These are phyloP conservation scores for Drosophila oshimai DNA, from an alignment of 1,140 invertebrate genomes.

Conservation along the genomic window DNA sequence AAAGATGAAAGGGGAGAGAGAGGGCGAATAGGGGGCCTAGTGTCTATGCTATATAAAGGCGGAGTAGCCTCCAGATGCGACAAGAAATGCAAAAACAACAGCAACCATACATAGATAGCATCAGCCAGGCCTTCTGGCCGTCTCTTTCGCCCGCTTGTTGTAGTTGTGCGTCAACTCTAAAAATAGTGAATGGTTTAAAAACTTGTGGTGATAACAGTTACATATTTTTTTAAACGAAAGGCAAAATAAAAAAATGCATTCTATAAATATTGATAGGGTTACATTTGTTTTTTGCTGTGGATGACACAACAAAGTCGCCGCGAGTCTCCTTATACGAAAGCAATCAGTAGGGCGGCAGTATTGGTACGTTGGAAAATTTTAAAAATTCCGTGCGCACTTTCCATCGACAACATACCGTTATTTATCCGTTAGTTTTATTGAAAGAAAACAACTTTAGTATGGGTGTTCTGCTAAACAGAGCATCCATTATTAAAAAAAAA, in stretches of 20 bases:
- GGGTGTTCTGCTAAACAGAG: no score
- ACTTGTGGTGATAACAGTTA: not conserved
- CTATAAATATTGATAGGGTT: conserved; percentile 4
- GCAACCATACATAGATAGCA: conserved; percentile 47
- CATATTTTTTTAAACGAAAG: not conserved
- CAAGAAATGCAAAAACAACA: conserved; percentile 30
- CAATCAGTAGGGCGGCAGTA: not conserved
- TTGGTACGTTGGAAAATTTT: conserved; percentile 4
- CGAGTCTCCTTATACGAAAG: not conserved
- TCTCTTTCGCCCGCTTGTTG: conserved; percentile 8
- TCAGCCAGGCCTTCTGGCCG: conserved; percentile 12
- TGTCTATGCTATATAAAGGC: conserved; percentile 36
- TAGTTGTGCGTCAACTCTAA: conserved; percentile 58
- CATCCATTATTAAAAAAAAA: no score
- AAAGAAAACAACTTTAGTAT: no score
- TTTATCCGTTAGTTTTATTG: no score
- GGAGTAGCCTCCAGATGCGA: conserved; percentile 6
- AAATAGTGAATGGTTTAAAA: conserved; percentile 4
- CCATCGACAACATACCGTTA: no score
- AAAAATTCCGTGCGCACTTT: no score
- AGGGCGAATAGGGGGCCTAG: not conserved
- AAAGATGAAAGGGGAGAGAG: not conserved
- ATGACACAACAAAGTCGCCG: conserved; percentile 13
- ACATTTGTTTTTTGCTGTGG: not conserved
- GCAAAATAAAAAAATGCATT: not conserved